Conservation (phyloP, 2,113 vertebrate species). For the Guaruba guarouba region DNA sequence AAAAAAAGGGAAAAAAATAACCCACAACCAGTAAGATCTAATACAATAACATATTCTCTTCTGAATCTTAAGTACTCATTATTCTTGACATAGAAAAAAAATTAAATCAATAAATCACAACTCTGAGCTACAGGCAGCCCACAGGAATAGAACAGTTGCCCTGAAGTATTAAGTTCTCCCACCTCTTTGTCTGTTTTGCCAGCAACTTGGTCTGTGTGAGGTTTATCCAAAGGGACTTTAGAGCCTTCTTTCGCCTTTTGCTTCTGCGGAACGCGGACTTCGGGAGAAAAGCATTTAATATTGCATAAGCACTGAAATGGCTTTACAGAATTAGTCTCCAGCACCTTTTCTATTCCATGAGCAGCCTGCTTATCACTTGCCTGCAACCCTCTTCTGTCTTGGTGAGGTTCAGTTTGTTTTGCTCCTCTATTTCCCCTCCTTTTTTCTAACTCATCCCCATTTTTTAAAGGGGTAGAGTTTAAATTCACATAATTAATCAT, state of each 20-base stretch:
- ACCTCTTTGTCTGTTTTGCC: constrained; percentile 31
- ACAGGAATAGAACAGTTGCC: neutral
- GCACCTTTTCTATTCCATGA: neutral
- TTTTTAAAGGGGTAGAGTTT: neutral
- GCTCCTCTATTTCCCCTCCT: neutral
- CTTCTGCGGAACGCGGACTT: constrained; percentile 56
- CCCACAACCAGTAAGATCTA: neutral
- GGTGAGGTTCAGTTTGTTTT: accelerated
- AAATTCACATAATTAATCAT: neutral
- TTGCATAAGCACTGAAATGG: neutral
- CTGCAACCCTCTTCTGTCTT: neutral
- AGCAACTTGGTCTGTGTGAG: neutral
- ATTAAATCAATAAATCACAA: accelerated
- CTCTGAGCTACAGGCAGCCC: neutral
- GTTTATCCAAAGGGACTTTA: neutral
- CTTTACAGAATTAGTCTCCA: too few species aligned
- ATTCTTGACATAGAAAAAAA: neutral
- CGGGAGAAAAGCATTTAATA: constrained; percentile 54
- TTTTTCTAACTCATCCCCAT: neutral
- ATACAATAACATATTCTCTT: neutral
- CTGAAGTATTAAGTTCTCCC: neutral
- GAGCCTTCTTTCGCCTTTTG: neutral
- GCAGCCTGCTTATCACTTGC: neutral
- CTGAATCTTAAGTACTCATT: neutral
- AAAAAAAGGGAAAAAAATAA: neutral